Evolutionary conservation across 2,797 vertebrate genomes (phyloP).

Genomic region (Lagocephalus sceleratus): DNA sequence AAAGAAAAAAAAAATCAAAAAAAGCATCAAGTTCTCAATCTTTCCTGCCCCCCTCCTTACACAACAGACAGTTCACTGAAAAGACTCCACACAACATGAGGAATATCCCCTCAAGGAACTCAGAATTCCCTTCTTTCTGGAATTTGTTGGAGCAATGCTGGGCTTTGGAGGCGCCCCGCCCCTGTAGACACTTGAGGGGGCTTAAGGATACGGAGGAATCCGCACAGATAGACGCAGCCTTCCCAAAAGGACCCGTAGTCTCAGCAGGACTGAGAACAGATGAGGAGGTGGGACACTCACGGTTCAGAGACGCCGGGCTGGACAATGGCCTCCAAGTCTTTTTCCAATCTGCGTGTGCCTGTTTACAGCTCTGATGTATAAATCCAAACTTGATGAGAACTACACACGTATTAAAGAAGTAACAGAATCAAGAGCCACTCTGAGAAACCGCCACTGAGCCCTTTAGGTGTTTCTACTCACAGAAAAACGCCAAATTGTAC

Average conservation of each 20-base stretch:
- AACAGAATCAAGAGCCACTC: slow-evolving; percentile 22
- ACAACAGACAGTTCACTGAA: too few species aligned
- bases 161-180: slow-evolving; percentile 49
- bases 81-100: slow-evolving; percentile 12
- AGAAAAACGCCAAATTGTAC: slow-evolving; percentile 92
- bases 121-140: too few species aligned
- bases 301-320: slow-evolving; percentile 14
- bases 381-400: slow-evolving; percentile 19
- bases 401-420: slow-evolving; percentile 21
- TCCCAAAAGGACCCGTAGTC: slow-evolving; percentile 80
- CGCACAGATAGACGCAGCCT: slow-evolving; percentile 66
- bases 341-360: slow-evolving; percentile 90
- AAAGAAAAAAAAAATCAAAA: neutral
- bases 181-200: neutral
- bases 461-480: slow-evolving; percentile 92
- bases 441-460: slow-evolving; percentile 84
- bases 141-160: slow-evolving; percentile 56
- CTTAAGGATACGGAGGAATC: neutral
- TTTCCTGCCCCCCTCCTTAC: slow-evolving; percentile 64
- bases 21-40: slow-evolving; percentile 85
- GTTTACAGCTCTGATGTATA: slow-evolving; percentile 96
- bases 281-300: slow-evolving; percentile 50
- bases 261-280: slow-evolving; percentile 96
- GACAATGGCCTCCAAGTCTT: slow-evolving; percentile 56
- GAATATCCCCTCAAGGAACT: slow-evolving; percentile 41